Base-by-base conservation (phyloP, 2,888 invertebrate genomes). In the Spatulosminthurus flaviceps region DNA sequence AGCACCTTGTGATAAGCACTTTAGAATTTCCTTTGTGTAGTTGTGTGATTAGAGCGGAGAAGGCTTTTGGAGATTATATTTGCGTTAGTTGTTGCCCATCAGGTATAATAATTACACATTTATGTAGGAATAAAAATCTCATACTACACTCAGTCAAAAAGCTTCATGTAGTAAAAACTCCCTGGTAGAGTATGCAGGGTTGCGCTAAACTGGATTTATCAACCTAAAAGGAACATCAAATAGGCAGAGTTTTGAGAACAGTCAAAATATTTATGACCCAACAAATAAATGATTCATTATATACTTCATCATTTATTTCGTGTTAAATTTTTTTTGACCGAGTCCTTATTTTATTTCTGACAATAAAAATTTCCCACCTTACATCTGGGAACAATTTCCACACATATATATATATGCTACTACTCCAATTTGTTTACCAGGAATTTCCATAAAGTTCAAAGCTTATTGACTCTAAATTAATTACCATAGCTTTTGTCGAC, bases 31-130 rank as follows among this genome's bases (percentile, higher is more conserved):
- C 51, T 19, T 19, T 11, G n/a, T 51, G 5, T 19, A 19, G 51
- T 51, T 51, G 51, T 11, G 51, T 19, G 16, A 51, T 11, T 51
- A 19, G 16, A 5, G 5, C 7, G 19, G 16, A 19, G 5, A 19
- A 51, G 51, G 51, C 9, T 51, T 5, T 2, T 19, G 16, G 51
- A 51, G 51, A 51, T 51, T 51, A 51, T n/a, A n/a, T 51, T 51
- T 51, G 51, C 51, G n/a, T 51, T 5, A 51, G 9, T 51, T 51
- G 51, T 11, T 51, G 51, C 51, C 51, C 51, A 51, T 51, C 51
- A 16, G 51, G n/a, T n/a, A n/a, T 19, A 51, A n/a, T 34, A 34
- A 34, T 34, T 34, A 34, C 9, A 34, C 34, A 34, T 34, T 34
- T 34, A 34, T 34, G 34, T 34, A 34, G 4, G 34, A 34, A 9